Evolutionary conservation across 2,797 vertebrate genomes (phyloP).

Genomic region (Crenichthys baileyi): DNA sequence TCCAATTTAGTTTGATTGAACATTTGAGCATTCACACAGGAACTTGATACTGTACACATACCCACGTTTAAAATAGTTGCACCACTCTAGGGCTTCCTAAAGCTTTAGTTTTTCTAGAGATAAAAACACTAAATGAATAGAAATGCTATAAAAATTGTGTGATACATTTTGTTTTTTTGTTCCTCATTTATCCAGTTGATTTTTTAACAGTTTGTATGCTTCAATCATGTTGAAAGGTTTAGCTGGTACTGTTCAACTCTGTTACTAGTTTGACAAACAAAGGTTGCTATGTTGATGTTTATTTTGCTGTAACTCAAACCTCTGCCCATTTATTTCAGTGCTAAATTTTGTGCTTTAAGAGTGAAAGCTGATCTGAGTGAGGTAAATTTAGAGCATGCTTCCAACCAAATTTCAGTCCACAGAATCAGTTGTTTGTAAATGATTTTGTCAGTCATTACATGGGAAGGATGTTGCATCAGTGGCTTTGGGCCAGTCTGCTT

Average conservation of each 20-base stretch:
- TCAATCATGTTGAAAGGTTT: not conserved
- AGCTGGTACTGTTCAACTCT: not conserved
- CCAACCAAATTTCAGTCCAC: not conserved
- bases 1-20: no score
- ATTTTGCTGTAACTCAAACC: not conserved
- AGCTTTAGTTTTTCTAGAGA: not conserved
- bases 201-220: not conserved
- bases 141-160: not conserved
- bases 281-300: not conserved
- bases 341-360: not conserved
- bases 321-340: no score
- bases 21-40: no score
- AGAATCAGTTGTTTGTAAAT: no score
- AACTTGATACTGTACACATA: no score
- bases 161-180: not conserved
- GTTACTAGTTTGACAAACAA: not conserved
- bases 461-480: not conserved
- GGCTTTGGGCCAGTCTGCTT: not conserved
- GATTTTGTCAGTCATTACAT: not conserved
- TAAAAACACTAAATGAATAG: not conserved
- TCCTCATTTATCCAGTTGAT: not conserved
- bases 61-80: not conserved
- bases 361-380: not conserved
- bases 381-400: not conserved
- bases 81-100: not conserved